phyloP scores from a whole-genome alignment of 1,140 invertebrate genomes.

The Cardiocondyla obscurior region DNA sequence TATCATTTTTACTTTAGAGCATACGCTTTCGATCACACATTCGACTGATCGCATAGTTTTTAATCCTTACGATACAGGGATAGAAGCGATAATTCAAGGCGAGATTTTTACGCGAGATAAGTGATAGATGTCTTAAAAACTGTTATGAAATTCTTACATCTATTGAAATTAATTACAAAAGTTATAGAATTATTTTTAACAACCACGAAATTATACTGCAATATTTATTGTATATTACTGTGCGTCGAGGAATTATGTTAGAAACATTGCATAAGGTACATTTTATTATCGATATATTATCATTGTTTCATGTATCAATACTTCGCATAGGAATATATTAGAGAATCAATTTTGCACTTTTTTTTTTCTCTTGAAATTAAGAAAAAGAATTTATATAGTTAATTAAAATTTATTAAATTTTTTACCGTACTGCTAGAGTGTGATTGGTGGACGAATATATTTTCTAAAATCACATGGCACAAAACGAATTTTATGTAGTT shows the following conservation, averaged over 20 bases:
- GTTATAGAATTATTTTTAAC: conserved; percentile 40
- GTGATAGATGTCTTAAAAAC: conserved; percentile 13
- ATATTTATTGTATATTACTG: conserved; percentile 10
- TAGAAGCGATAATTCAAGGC: neutral
- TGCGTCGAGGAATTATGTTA: neutral
- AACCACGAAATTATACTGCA: conserved; percentile 22
- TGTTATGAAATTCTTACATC: conserved; percentile 41
- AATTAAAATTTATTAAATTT: neutral
- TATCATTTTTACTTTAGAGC: conserved; percentile 6
- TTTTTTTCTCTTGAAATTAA: conserved; percentile 12
- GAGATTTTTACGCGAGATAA: conserved; percentile 30
- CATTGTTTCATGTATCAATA: conserved; percentile 14
- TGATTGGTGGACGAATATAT: neutral
- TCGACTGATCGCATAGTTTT: conserved; percentile 26
- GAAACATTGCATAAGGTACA: neutral
- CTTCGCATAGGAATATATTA: conserved; percentile 1
- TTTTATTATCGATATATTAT: conserved; percentile 21
- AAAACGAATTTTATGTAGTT: conserved; percentile 9
- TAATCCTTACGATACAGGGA: neutral
- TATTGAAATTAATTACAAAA: conserved; percentile 6
- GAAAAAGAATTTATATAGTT: neutral
- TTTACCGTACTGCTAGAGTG: neutral
- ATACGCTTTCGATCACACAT: conserved; percentile 5
- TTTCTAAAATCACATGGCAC: neutral
- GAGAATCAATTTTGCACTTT: neutral